Evolutionary conservation across 2,797 vertebrate genomes (phyloP).

Genomic region (Sebastes kiyomatsui): DNA sequence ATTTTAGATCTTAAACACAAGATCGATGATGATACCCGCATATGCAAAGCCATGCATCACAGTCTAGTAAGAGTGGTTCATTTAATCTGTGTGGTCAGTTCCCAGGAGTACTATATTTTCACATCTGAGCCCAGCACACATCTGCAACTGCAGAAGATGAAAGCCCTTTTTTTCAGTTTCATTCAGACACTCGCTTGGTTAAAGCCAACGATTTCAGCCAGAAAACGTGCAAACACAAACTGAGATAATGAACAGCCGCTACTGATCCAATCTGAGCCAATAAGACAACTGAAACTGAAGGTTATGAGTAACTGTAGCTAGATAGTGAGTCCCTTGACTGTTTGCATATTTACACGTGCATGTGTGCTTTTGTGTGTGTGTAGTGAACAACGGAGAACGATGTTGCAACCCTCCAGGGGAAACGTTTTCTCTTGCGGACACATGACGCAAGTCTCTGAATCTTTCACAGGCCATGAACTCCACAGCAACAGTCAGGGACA

Average conservation of each 20-base stretch:
- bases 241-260: slow-evolving; percentile 59
- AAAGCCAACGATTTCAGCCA: slow-evolving; percentile 49
- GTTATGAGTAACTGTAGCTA: slow-evolving; percentile 28
- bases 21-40: slow-evolving; percentile 10
- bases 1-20: slow-evolving; percentile 44
- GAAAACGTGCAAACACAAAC: slow-evolving; percentile 60
- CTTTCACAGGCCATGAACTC: slow-evolving; percentile 21
- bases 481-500: slow-evolving; percentile 10
- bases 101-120: slow-evolving; percentile 53
- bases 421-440: slow-evolving; percentile 51
- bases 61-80: slow-evolving; percentile 34
- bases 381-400: neutral
- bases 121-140: slow-evolving; percentile 47
- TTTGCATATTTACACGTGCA: slow-evolving; percentile 20
- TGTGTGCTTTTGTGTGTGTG: slow-evolving; percentile 1
- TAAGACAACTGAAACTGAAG: slow-evolving; percentile 20
- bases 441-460: slow-evolving; percentile 62
- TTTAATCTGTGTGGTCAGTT: slow-evolving; percentile 50
- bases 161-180: slow-evolving; percentile 51
- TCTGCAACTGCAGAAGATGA: slow-evolving; percentile 54
- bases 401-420: slow-evolving; percentile 25
- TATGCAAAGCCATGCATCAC: slow-evolving; percentile 26
- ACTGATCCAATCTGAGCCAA: slow-evolving; percentile 35
- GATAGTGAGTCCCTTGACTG: slow-evolving; percentile 3
- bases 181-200: slow-evolving; percentile 47